Base-by-base conservation (phyloP, 2,113 vertebrate species). In the Silurus asotus region DNA sequence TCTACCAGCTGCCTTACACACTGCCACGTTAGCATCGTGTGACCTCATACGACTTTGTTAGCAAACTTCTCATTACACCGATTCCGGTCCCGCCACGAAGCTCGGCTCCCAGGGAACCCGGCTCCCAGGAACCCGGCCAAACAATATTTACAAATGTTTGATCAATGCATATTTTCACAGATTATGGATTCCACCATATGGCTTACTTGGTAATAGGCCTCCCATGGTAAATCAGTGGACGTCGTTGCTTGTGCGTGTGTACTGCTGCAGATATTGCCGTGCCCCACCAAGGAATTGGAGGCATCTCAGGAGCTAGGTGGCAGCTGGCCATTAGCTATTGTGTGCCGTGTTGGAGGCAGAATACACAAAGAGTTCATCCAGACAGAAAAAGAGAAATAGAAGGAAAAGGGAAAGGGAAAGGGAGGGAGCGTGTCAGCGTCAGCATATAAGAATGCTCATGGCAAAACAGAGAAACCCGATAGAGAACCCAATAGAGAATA, bases 121-220 rank as follows among this genome's bases (percentile, higher is more conserved):
- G 28, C 83, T 86, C 86, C 45, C 70, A 69, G 86, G 84, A 86
- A 80, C 86, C 28, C 55, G 61, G 28, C 83, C 70, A 85, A 84
- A 88, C 88, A 87, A 89, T 88, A 87, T 85, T 80, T 85, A 58
- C 84, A 89, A 90, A 90, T 87, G 81, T 88, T 78, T 87, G 58
- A 90, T 89, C 88, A 95, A 93, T 93, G 92, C 91, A 92, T 93
- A 93, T 70, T 88, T 85, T 81, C 92, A 80, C 87, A 84, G 88
- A 83, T 87, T 89, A 86, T 87, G 72, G 78, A 91, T 87, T 82
- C 82, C 23, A 90, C 91, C 91, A 92, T 89, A 92, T 93, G 88
- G 86, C 92, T 91, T 89, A 79, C 87, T 89, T 72, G 6, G 81
- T 86, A 91, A 91, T 89, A 84, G 79, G 81, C 62, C 84, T 93